Evolutionary conservation across 2,113 vertebrate species (phyloP).

Genomic region (Aptenodytes patagonicus): DNA sequence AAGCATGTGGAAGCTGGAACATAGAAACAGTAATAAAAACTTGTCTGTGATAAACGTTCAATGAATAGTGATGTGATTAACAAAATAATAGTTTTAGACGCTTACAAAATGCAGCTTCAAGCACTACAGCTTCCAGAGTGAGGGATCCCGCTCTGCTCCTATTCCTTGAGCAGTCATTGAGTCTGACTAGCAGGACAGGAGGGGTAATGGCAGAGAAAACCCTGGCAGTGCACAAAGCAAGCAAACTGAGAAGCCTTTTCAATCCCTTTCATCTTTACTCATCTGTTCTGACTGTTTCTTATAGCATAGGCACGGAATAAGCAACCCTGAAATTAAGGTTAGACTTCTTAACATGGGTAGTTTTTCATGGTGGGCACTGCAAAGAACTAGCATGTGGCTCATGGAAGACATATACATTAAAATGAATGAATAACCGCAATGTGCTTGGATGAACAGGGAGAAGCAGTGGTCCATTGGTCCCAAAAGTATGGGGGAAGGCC

Average conservation of each 20-base stretch:
- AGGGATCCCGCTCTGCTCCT: background rate
- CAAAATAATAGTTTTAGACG: background rate
- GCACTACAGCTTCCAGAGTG: background rate
- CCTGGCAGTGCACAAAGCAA: background rate
- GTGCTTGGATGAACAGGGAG: background rate
- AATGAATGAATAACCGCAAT: background rate
- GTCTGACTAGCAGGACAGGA: background rate
- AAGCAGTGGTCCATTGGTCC: background rate
- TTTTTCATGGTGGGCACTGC: background rate
- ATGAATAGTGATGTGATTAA: background rate
- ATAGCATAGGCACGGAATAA: background rate
- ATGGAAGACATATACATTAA: background rate
- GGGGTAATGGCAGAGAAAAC: background rate
- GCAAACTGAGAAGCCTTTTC: background rate
- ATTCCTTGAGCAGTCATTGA: background rate
- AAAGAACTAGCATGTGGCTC: fast-evolving
- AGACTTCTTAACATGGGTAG: background rate
- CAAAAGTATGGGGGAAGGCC: background rate
- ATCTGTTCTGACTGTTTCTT: background rate
- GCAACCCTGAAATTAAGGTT: background rate
- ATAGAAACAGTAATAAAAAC: background rate
- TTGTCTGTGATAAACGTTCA: background rate
- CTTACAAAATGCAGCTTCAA: background rate
- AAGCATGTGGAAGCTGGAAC: background rate
- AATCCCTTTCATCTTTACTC: background rate